Evolutionary conservation across 1,140 invertebrate species (phyloP), one percentile per base, ranked within the genome.

Genomic region (Drosophila sulfurigaster): DNA sequence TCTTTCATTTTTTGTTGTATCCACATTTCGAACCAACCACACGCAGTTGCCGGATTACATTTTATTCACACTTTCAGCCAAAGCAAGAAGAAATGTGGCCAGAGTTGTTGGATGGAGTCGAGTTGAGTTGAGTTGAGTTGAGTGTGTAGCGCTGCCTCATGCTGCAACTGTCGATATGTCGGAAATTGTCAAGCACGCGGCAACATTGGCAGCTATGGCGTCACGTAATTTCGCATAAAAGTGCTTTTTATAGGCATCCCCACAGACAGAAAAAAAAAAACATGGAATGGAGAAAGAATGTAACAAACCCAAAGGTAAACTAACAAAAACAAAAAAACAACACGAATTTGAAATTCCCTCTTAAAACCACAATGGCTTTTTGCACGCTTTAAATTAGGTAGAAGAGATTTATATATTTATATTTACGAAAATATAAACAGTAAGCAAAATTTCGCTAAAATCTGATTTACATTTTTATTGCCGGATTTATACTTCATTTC

Each of bases 111-210:
- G 56, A 71, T 58, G 35, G 43, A 59, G 58, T 63, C 51, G 35
- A 25, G 11, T 25, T 3, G 20, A 4, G 20, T 25, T 3, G 20
- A 25, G 20, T 25, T 25, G 3, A 25, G 20, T 25, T 25, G 20
- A 25, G 20, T 25, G 20, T 62, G 66, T 28, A 5, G 25, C 7
- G 25, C 20, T 52, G 49, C 20, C 28, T 32, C 11, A 8, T 20
- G 58, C 41, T 80, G 70, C 73, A 78, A 63, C 77, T 83, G 73
- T 83, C 83, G 70, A 83, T 83, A 68, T 83, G 83, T 87, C 83
- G 83, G 83, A 87, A 88, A 81, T 82, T 83, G 83, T 87, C 83
- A 72, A 72, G 80, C 70, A 78, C 75, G 70, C 72, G 77, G 77
- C 65, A 60, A 38, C 54, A 48, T 45, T 65, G 63, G 49, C 58